A percentile compares a stretch with the other conserved stretches of the same genome.
These are phyloP conservation scores for Stegastes partitus DNA, from an alignment of 2,113 vertebrate genomes.

Conservation along the genomic window DNA sequence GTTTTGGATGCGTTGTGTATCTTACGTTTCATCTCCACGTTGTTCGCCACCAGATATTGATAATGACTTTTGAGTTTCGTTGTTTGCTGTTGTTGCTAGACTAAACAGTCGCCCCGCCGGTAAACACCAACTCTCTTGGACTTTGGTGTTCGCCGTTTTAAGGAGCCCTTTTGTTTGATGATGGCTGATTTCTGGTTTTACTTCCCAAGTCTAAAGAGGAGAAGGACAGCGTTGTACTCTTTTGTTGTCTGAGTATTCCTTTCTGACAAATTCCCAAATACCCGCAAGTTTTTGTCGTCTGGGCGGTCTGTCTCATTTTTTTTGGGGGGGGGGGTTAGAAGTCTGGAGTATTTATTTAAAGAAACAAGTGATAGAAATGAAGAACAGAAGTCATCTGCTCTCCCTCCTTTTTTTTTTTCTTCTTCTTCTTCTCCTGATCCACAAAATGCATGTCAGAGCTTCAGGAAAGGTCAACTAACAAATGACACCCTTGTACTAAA, in stretches of 20 bases:
- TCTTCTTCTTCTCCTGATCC: background rate
- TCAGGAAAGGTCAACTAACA: conserved; percentile 80
- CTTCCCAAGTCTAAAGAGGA: conserved; percentile 34
- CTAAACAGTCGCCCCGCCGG: conserved; percentile 63
- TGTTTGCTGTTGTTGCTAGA: conserved; percentile 49
- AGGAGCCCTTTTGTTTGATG: conserved; percentile 52
- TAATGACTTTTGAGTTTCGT: conserved; percentile 46
- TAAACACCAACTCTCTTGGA: conserved; percentile 28
- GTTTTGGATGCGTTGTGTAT: conserved; percentile 32
- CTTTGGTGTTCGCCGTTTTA: conserved; percentile 33
- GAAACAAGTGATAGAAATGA: conserved; percentile 55
- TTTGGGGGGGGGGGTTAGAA: conserved; percentile 39
- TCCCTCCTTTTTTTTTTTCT: background rate
- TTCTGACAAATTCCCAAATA: conserved; percentile 53
- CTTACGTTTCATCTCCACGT: conserved; percentile 25
- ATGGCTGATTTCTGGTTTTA: conserved; percentile 42
- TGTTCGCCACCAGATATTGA: conserved; percentile 58
- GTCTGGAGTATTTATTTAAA: conserved; percentile 54
- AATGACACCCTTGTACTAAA: conserved; percentile 75
- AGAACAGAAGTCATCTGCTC: conserved; percentile 54
- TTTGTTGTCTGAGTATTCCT: conserved; percentile 70
- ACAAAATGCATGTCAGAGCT: conserved; percentile 69
- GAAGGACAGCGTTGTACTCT: conserved; percentile 37
- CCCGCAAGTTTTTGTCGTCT: conserved; percentile 53
- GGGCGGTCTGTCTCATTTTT: conserved; percentile 26